Evolutionary conservation across 2,888 invertebrate genomes (phyloP).

Genomic region (Orthosia gracilis): DNA sequence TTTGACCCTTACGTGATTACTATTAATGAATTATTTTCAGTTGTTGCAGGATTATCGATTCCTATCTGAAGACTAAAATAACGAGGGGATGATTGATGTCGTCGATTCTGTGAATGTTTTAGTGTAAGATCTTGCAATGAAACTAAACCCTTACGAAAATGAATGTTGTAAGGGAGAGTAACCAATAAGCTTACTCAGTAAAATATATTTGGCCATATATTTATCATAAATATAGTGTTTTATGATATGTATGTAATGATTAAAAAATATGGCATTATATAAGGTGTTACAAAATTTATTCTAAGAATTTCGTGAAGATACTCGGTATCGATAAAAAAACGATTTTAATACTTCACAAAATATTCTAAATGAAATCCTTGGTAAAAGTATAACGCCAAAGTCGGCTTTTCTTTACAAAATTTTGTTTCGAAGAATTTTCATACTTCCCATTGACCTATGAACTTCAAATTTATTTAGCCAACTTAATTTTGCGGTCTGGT

Average conservation of each 20-base stretch:
- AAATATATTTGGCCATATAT: slow-evolving; percentile 45
- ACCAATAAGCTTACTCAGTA: slow-evolving; percentile 23
- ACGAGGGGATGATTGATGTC: slow-evolving; percentile 50
- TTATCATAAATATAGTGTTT: slow-evolving; percentile 34
- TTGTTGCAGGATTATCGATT: slow-evolving; percentile 69
- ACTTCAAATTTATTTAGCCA: too few relatives aligned
- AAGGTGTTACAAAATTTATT: not conserved
- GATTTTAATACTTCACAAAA: too few relatives aligned
- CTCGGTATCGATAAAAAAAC: too few relatives aligned
- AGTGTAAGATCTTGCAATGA: slow-evolving; percentile 45
- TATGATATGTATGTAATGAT: slow-evolving; percentile 8
- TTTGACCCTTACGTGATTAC: not conserved
- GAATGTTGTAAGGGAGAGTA: slow-evolving; percentile 27
- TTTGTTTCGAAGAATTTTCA: too few relatives aligned
- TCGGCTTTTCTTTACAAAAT: too few relatives aligned
- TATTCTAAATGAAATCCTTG: too few relatives aligned
- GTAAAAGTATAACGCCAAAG: too few relatives aligned
- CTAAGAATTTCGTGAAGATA: too few relatives aligned
- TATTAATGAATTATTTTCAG: not conserved
- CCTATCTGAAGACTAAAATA: slow-evolving; percentile 62
- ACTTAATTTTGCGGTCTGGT: too few relatives aligned
- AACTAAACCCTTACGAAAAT: slow-evolving; percentile 31
- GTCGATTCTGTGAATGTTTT: slow-evolving; percentile 54
- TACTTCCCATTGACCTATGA: too few relatives aligned
- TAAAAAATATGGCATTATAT: slow-evolving; percentile 5